A percentile compares a stretch with the other conserved stretches of the same genome.
Conservation (phyloP, 2,797 vertebrate genomes). For the Bryconaethiops microstoma region DNA sequence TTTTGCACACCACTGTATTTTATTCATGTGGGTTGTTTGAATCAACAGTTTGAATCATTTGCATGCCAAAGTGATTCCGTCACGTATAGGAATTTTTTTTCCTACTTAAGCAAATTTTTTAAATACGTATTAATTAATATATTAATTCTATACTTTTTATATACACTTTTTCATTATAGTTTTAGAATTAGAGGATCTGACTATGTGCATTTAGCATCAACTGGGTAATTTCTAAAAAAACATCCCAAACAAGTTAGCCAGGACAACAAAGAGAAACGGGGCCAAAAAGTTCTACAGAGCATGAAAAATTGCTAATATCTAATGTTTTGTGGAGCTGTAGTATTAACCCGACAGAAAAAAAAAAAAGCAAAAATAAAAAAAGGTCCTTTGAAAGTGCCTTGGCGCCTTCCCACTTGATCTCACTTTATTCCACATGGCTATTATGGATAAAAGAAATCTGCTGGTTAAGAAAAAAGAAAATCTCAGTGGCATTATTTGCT, state of each 20-base stretch:
- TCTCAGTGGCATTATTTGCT: not conserved
- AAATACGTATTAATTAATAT: no score
- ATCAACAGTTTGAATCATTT: no score
- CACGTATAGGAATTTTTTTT: no score
- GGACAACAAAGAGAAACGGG: slow-evolving; percentile 29
- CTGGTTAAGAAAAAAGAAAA: not conserved
- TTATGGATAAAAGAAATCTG: slow-evolving; percentile 7
- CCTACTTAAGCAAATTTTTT: no score
- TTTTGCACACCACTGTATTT: no score
- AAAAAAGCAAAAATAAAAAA: not conserved
- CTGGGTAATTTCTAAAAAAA: no score
- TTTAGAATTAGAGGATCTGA: no score
- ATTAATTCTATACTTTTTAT: no score
- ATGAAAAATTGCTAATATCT: slow-evolving; percentile 39
- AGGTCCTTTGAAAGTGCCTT: slow-evolving; percentile 28
- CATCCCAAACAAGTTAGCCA: slow-evolving; percentile 19
- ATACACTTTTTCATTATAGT: no score
- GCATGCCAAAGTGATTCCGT: no score
- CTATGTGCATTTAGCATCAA: no score
- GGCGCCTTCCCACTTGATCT: slow-evolving; percentile 16
- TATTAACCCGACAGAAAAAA: slow-evolving; percentile 6
- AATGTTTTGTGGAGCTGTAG: slow-evolving; percentile 15
- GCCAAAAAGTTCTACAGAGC: not conserved
- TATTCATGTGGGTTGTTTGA: no score
- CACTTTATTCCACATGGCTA: not conserved